phyloP scores from a whole-genome alignment of 2,113 vertebrate species.

The Atherinomorus stipes region DNA sequence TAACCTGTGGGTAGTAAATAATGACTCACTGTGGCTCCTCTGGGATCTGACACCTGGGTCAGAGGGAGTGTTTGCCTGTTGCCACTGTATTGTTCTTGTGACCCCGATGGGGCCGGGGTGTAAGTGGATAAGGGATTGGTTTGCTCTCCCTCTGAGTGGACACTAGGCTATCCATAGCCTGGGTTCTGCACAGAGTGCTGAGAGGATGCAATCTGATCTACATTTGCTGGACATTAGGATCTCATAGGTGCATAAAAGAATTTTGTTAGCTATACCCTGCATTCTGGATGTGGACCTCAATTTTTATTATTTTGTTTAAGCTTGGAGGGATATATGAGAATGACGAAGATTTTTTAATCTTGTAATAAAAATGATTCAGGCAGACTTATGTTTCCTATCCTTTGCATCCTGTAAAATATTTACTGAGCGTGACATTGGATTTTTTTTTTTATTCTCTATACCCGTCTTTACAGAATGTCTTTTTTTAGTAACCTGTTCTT shows the following conservation, averaged over 20 bases:
- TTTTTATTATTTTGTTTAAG: conserved; percentile 3
- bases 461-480: not conserved
- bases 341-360: conserved; percentile 2
- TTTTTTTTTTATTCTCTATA: not conserved
- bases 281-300: conserved; percentile 28
- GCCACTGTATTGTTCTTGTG: conserved; percentile 74
- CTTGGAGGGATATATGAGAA: conserved; percentile 1
- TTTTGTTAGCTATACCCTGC: conserved; percentile 13
- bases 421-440: no score
- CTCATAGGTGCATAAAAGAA: conserved; percentile 45
- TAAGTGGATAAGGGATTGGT: conserved; percentile 81
- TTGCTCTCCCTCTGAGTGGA: conserved; percentile 80
- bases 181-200: conserved; percentile 61
- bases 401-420: no score
- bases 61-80: conserved; percentile 70
- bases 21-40: conserved; percentile 63
- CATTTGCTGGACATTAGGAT: conserved; percentile 73
- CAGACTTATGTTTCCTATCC: not conserved
- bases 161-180: conserved; percentile 72
- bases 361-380: not conserved
- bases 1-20: conserved; percentile 6
- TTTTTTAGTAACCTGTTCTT: not conserved
- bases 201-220: conserved; percentile 82
- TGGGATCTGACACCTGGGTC: conserved; percentile 77
- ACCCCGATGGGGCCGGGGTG: conserved; percentile 72